Percentiles rank a stretch among this genome's conserved stretches.
phyloP scores from a whole-genome alignment of 2,797 vertebrate species.

The Anguilla anguilla region DNA sequence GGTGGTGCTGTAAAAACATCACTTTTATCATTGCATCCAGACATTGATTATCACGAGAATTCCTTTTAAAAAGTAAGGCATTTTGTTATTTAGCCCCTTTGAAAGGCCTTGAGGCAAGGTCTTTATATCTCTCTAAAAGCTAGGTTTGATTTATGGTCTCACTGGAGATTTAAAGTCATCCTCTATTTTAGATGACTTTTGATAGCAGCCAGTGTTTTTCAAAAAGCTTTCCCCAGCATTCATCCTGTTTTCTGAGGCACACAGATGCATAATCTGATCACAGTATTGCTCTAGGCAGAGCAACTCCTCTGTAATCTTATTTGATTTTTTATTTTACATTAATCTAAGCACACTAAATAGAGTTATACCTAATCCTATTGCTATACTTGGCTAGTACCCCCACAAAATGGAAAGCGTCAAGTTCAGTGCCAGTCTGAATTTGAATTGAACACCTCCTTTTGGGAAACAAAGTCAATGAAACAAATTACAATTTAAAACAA shows the following conservation, averaged over 20 bases:
- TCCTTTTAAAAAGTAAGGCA: background rate
- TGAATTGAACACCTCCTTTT: background rate
- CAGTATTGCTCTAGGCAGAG: background rate
- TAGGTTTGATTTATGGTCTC: background rate
- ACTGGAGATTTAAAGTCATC: background rate
- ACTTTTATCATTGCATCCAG: conserved; percentile 1
- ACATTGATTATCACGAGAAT: background rate
- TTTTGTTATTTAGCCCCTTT: background rate
- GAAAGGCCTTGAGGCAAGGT: conserved; percentile 6
- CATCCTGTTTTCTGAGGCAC: background rate
- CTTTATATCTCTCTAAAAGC: conserved; percentile 3
- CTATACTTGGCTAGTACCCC: background rate
- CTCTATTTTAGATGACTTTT: conserved; percentile 9
- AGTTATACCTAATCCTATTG: conserved; percentile 8
- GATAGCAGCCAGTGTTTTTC: conserved; percentile 7
- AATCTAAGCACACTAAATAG: conserved; percentile 15
- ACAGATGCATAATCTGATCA: background rate
- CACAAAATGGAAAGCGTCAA: background rate
- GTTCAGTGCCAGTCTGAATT: background rate
- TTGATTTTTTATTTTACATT: conserved; percentile 16
- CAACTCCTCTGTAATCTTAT: conserved; percentile 2
- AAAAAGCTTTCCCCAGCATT: conserved; percentile 6
- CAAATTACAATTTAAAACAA: background rate
- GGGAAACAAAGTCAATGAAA: background rate
- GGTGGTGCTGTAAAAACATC: background rate